phyloP scores from a whole-genome alignment of 2,797 vertebrate genomes.

The Schizothorax lantsangensis region DNA sequence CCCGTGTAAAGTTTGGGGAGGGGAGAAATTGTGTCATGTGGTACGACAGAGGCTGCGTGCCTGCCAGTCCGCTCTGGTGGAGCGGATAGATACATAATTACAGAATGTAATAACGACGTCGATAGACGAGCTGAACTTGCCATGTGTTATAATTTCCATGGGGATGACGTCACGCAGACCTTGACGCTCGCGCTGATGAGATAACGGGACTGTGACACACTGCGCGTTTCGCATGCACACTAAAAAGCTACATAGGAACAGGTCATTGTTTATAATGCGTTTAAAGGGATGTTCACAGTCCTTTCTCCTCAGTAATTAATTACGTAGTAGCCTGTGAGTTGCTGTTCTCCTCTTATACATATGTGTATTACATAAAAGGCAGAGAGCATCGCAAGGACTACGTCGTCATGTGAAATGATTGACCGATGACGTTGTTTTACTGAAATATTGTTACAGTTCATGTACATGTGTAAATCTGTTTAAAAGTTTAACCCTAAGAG shows the following conservation, averaged over 20 bases:
- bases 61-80: background rate
- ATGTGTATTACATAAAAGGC: slow-evolving; percentile 32
- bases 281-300: background rate
- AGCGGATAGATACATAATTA: slow-evolving; percentile 6
- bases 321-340: background rate
- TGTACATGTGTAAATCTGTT: background rate
- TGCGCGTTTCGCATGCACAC: background rate
- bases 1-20: slow-evolving; percentile 65
- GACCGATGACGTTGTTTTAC: slow-evolving; percentile 2
- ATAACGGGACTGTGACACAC: slow-evolving; percentile 62
- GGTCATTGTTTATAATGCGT: background rate
- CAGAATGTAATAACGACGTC: slow-evolving; percentile 10
- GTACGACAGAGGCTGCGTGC: slow-evolving; percentile 18
- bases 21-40: slow-evolving; percentile 63
- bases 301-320: background rate
- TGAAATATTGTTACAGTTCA: background rate
- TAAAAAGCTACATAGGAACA: background rate
- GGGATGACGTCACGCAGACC: slow-evolving; percentile 68
- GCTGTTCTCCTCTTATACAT: slow-evolving; percentile 15
- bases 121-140: slow-evolving; percentile 47
- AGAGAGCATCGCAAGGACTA: slow-evolving; percentile 10
- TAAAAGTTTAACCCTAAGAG: slow-evolving; percentile 9
- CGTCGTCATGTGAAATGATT: slow-evolving; percentile 23
- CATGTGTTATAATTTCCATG: slow-evolving; percentile 58
- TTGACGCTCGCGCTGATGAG: slow-evolving; percentile 72